phyloP scores from a whole-genome alignment of 2,888 invertebrate genomes.

The Iphiclides podalirius region DNA sequence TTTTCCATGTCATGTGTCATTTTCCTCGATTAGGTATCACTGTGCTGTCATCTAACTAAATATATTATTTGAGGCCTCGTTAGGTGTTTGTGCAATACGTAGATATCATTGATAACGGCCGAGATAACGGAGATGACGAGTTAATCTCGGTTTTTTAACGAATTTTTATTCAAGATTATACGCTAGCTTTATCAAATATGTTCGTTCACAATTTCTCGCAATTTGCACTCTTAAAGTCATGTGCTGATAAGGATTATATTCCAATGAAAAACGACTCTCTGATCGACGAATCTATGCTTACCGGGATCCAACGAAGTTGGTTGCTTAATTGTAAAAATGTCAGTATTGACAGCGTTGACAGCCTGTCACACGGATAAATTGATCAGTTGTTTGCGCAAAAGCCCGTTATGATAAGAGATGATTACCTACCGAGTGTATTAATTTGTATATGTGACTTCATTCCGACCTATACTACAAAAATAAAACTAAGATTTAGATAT shows the following conservation, averaged over 20 bases:
- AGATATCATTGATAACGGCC: slow-evolving; percentile 56
- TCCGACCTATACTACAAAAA: no score
- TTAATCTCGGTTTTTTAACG: slow-evolving; percentile 74
- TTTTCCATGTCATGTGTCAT: slow-evolving; percentile 48
- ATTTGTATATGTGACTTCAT: slow-evolving; percentile 48
- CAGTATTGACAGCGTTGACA: slow-evolving; percentile 71
- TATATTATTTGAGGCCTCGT: slow-evolving; percentile 59
- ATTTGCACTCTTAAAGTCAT: slow-evolving; percentile 27
- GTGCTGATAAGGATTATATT: slow-evolving; percentile 45
- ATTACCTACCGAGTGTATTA: slow-evolving; percentile 64
- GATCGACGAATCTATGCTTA: slow-evolving; percentile 49
- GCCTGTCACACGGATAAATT: slow-evolving; percentile 73
- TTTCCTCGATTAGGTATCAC: slow-evolving; percentile 48
- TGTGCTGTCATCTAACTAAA: slow-evolving; percentile 59
- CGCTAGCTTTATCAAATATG: slow-evolving; percentile 38
- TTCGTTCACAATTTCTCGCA: slow-evolving; percentile 19
- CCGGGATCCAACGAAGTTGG: slow-evolving; percentile 60
- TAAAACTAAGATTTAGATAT: no score
- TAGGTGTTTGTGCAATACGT: slow-evolving; percentile 56
- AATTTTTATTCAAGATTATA: slow-evolving; percentile 64
- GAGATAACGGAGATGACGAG: slow-evolving; percentile 74
- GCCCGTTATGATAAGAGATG: slow-evolving; percentile 65
- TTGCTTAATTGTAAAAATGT: slow-evolving; percentile 78
- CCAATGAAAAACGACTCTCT: slow-evolving; percentile 30
- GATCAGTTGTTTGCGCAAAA: slow-evolving; percentile 77